These are phyloP conservation scores for Temnothorax longispinosus DNA, from an alignment of 1,140 invertebrate species.

Conservation along the genomic window DNA sequence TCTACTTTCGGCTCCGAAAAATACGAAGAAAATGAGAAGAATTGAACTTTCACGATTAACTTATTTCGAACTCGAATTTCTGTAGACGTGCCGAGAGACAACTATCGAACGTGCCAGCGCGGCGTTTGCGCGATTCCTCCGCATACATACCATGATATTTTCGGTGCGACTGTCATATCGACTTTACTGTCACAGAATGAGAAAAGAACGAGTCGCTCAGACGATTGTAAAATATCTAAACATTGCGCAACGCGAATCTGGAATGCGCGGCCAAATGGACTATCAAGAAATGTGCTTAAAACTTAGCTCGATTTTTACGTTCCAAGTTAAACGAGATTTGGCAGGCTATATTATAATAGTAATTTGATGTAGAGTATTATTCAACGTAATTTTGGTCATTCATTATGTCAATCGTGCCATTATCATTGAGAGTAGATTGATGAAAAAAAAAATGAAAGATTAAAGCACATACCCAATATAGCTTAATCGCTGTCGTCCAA, in stretches of 20 bases:
- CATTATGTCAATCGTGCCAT: neutral
- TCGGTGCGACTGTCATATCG: slow-evolving; percentile 32
- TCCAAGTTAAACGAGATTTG: neutral
- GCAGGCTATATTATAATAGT: neutral
- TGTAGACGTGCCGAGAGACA: neutral
- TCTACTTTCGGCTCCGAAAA: neutral
- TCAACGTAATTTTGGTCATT: neutral
- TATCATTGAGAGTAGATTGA: neutral
- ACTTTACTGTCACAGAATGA: slow-evolving; percentile 5
- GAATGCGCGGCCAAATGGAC: neutral
- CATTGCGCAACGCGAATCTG: neutral
- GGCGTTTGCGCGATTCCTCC: neutral
- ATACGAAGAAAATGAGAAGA: neutral
- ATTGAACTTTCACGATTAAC: slow-evolving; percentile 24
- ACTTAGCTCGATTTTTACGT: neutral
- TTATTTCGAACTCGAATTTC: slow-evolving; percentile 15
- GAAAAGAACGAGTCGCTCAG: slow-evolving; percentile 4
- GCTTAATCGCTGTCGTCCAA: neutral
- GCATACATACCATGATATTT: slow-evolving; percentile 40
- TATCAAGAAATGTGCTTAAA: neutral
- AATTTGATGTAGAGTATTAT: neutral
- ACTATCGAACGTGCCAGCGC: neutral
- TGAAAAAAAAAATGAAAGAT: slow-evolving; percentile 8
- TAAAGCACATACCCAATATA: neutral
- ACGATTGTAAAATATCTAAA: neutral